A percentile compares a stretch with the other conserved stretches of the same genome.
Evolutionary conservation across 2,113 vertebrate genomes (phyloP).

Genomic region (Orthonyx spaldingii): DNA sequence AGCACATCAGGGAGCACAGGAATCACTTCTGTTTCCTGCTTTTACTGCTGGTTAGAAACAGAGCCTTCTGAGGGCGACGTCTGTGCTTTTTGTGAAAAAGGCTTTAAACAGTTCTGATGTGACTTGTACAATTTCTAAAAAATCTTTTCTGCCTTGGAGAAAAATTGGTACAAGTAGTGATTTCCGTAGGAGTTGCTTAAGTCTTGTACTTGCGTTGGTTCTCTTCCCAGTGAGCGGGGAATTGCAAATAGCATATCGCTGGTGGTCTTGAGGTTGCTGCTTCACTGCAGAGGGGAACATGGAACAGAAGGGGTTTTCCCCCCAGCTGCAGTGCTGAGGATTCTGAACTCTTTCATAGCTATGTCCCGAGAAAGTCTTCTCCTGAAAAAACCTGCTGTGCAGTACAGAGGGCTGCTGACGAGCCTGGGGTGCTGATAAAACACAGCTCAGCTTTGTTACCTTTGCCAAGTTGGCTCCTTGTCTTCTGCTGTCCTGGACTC

Average conservation of each 20-base stretch:
- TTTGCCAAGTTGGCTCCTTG: slow-evolving; percentile 7
- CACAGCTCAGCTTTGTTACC: neutral
- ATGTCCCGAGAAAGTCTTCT: neutral
- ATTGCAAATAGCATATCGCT: neutral
- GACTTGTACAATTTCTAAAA: neutral
- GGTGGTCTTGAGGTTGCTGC: neutral
- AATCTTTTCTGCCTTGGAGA: neutral
- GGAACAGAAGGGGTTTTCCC: neutral
- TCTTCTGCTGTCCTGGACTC: neutral
- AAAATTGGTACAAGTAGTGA: neutral
- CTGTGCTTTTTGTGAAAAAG: neutral
- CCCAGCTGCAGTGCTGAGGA: neutral
- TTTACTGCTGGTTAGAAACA: neutral
- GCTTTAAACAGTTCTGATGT: neutral
- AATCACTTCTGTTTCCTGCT: neutral
- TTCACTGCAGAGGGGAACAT: neutral
- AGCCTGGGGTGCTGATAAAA: neutral
- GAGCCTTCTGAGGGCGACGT: neutral
- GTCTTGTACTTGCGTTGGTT: neutral
- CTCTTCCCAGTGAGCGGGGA: neutral
- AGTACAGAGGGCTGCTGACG: neutral
- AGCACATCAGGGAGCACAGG: neutral
- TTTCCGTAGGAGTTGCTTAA: neutral
- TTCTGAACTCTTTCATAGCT: neutral
- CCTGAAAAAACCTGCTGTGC: neutral